Base-by-base conservation (phyloP, 2,797 vertebrate genomes). In the Setipinna tenuifilis region DNA sequence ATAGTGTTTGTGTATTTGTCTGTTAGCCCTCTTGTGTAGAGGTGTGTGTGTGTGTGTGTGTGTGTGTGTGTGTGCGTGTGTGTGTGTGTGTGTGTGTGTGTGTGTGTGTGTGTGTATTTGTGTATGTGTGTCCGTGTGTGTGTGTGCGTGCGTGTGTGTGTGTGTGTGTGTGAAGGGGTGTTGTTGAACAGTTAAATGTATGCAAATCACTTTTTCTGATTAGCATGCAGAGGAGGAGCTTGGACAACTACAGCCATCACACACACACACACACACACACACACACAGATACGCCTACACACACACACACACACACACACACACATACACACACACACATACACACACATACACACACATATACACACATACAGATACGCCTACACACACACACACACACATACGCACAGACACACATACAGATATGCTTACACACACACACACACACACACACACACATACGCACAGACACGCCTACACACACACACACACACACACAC, bases 141-240 rank as follows among this genome's bases (percentile, higher is more conserved):
- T 61, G 59, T 61, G 19, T 61, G 61, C 25, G 61, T 11, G 9
- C 25, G 61, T 3, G 61, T 65, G n/a, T 25, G 61, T 65, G 61
- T 25, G n/a, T 65, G 61, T 81, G 58, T 54, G 44, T 12, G 35
- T 44, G 58, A 59, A 12, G 68, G 16, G 68, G 82, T 59, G 91
- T 92, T 93, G 93, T 93, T 91, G 93, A 93, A 93, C 91, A 90
- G 92, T 93, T 95, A 93, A 92, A 92, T 91, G 86, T 94, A 95
- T 96, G 94, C 93, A 95, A 95, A 95, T 94, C 91, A 93, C 89
- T 41, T 86, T 41, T 86, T 87, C n/a, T 80, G 93, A 93, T 96
- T 96, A 95, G 93, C 93, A 95, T 96, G 93, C 95, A 93, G 93
- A 95, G 95, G 94, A 95, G 95, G 94, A 94, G 94, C 93, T 90